These are phyloP conservation scores for Trypoxylon attenuatum DNA, from an alignment of 2,888 invertebrate species.

Conservation along the genomic window DNA sequence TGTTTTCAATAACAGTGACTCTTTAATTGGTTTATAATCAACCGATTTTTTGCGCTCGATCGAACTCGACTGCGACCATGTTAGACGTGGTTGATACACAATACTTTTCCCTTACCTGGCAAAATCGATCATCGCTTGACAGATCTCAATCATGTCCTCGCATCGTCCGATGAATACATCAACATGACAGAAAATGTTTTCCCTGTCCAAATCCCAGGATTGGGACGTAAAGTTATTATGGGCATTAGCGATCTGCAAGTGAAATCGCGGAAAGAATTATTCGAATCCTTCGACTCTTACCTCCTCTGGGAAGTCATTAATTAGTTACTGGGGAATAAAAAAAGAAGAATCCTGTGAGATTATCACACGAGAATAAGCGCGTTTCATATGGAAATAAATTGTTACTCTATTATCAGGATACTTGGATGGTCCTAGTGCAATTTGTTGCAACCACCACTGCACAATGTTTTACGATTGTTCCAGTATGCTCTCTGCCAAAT, in stretches of 20 bases:
- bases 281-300: no score
- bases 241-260: conserved; percentile 78
- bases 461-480: conserved; percentile 7
- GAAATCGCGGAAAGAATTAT: no score
- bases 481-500: not conserved
- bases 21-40: not conserved
- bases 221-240: conserved; percentile 76
- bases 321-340: no score
- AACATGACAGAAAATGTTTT: conserved; percentile 90
- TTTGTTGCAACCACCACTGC: conserved; percentile 1
- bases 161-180: conserved; percentile 91
- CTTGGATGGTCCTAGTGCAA: not conserved
- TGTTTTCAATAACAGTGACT: conserved; percentile 49
- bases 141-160: conserved; percentile 90
- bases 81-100: not conserved
- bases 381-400: no score
- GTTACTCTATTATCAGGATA: conserved; percentile 16
- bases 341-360: conserved; percentile 12
- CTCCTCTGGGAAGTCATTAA: no score
- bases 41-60: not conserved
- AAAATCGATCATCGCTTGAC: conserved; percentile 92
- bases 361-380: conserved; percentile 6
- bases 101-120: conserved; percentile 77
- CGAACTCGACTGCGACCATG: not conserved
- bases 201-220: conserved; percentile 85